Base-by-base conservation (phyloP, 2,113 vertebrate species). In the Semnornis frantzii region DNA sequence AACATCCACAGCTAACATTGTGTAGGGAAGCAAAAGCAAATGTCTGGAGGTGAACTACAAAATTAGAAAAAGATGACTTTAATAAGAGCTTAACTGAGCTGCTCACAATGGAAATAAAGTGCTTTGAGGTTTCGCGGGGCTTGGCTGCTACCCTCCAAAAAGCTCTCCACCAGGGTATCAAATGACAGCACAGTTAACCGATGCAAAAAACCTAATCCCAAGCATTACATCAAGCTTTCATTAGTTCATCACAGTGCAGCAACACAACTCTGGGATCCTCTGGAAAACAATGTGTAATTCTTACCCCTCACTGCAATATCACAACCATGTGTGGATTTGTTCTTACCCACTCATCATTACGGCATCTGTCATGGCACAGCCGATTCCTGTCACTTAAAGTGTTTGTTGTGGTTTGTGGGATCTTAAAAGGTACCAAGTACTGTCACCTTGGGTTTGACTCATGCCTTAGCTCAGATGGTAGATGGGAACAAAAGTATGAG, bases 31-130 rank as follows among this genome's bases (percentile, higher is more conserved):
- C 72, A 91, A 90, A 85, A 94, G 84, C 65, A 90, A 94, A 94
- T 78, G 76, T 89, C 91, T 96, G 91, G 89, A 94, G 82, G 73
- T 94, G 72, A 94, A 91, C 83, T 88, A 78, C 75, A 88, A 94
- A 92, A 93, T 94, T 91, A 95, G 89, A 92, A 92, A 92, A 94
- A 90, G 69, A 65, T 95, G 92, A 44, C 11, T 93, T 92, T 89
- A 92, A 82, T 80, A 85, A 79, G 23, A 85, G 55, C 57, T 87
- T 69, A 87, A 86, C 66, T 74, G 28, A 72, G 82, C 69, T 87
- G 55, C 88, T 86, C 54, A 92, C 88, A 92, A 57, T 93, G 92
- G 92, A 96, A 96, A 96, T 58, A 94, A 95, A 94, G 58, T 50
- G 42, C 79, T 83, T 82, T 95, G 94, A 95, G 96, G 87, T 94